Evolutionary conservation across 2,888 invertebrate species (phyloP).

Genomic region (Phorcus lineatus): DNA sequence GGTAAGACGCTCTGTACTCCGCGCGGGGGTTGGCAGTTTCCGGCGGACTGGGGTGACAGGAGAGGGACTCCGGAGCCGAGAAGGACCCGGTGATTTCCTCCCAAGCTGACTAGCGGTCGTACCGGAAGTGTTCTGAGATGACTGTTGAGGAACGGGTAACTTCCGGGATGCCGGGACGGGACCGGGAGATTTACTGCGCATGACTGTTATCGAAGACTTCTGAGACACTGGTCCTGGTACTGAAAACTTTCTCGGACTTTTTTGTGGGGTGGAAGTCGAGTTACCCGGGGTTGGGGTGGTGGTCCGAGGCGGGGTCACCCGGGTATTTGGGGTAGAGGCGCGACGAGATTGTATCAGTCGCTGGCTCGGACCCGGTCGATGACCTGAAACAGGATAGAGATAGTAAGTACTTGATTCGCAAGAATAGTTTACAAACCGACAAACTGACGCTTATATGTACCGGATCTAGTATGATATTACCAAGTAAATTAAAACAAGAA

Average conservation of each 20-base stretch:
- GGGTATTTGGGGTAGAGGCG: constrained; percentile 24
- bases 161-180: constrained; percentile 41
- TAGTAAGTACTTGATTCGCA: too few relatives aligned
- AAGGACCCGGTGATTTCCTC: constrained; percentile 50
- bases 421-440: too few relatives aligned
- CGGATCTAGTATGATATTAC: too few relatives aligned
- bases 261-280: constrained; percentile 47
- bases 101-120: constrained; percentile 25
- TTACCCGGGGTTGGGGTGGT: constrained; percentile 43
- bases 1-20: constrained; percentile 43
- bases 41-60: constrained; percentile 40
- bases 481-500: too few relatives aligned
- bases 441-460: too few relatives aligned
- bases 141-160: constrained; percentile 22
- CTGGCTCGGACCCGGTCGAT: constrained; percentile 26
- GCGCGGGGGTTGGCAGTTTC: constrained; percentile 40
- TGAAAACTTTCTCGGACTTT: constrained; percentile 48
- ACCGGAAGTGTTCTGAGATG: not conserved
- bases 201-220: constrained; percentile 32
- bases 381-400: not conserved
- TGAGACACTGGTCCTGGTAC: constrained; percentile 45
- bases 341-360: constrained; percentile 22
- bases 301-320: constrained; percentile 41
- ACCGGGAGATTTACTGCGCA: constrained; percentile 57
- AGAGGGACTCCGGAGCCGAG: constrained; percentile 51